Conservation (phyloP, 2,113 vertebrate species). For the Muscicapa adusta region DNA sequence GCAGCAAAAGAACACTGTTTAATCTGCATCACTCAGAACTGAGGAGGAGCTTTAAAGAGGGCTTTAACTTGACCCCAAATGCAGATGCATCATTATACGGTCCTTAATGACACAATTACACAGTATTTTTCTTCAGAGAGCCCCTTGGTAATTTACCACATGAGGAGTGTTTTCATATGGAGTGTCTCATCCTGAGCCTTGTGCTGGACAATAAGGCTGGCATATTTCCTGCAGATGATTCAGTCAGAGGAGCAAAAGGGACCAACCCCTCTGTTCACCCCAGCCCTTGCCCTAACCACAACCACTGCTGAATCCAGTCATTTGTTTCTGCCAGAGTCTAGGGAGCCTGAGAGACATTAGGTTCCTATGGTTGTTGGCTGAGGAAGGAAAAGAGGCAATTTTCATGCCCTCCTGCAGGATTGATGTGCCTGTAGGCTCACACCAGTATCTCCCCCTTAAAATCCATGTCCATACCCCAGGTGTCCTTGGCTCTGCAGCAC, state of each 20-base stretch:
- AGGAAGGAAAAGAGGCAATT: not conserved
- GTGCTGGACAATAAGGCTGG: not conserved
- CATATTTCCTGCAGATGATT: not conserved
- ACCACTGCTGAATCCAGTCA: not conserved
- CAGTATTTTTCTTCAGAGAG: not conserved
- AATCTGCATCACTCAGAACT: not conserved
- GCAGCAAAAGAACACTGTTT: not conserved
- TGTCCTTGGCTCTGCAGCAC: not conserved
- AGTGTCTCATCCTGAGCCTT: not conserved
- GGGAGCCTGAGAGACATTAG: not conserved
- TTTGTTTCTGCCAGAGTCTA: not conserved
- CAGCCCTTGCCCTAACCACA: not conserved
- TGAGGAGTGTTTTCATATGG: not conserved
- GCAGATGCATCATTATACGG: not conserved
- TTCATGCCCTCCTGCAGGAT: not conserved
- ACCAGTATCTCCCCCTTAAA: not conserved
- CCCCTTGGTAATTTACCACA: not conserved
- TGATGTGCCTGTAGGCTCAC: accelerated
- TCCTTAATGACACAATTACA: not conserved
- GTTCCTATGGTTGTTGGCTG: not conserved
- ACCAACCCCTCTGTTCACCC: not conserved
- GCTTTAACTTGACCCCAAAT: not conserved
- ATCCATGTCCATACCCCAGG: not conserved
- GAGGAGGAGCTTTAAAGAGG: not conserved
- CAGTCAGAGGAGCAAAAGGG: not conserved